Percentiles rank a stretch among this genome's conserved stretches.
Conservation (phyloP, 2,797 vertebrate species). For the Periophthalmus magnuspinnatus region DNA sequence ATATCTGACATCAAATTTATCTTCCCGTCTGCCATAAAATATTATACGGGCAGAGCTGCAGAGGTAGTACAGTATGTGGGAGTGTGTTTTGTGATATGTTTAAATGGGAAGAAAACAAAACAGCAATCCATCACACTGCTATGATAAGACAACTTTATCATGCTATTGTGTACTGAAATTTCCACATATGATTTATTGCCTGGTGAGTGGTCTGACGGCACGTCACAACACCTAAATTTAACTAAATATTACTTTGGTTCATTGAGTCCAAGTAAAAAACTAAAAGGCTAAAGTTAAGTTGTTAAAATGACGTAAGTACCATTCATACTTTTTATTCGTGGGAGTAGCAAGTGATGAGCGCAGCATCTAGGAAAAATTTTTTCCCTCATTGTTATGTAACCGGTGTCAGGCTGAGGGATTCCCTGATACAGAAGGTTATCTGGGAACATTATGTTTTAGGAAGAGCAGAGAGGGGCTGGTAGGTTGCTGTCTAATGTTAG, state of each 20-base stretch:
- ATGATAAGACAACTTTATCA: slow-evolving; percentile 19
- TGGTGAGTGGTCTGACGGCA: slow-evolving; percentile 7
- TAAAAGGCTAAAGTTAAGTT: neutral
- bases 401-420: slow-evolving; percentile 38
- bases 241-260: neutral
- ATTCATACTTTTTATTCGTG: neutral
- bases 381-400: slow-evolving; percentile 44
- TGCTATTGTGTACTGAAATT: slow-evolving; percentile 20
- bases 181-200: neutral
- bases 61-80: neutral
- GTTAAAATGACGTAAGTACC: no score
- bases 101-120: slow-evolving; percentile 26
- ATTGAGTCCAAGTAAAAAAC: neutral
- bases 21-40: neutral
- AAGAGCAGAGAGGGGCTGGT: neutral
- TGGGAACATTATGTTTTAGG: slow-evolving; percentile 33
- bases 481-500: slow-evolving; percentile 4
- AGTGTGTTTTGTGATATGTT: slow-evolving; percentile 1
- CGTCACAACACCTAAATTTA: slow-evolving; percentile 1
- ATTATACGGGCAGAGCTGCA: neutral
- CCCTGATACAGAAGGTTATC: slow-evolving; percentile 44
- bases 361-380: slow-evolving; percentile 16
- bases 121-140: slow-evolving; percentile 18
- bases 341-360: neutral
- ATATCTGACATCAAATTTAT: slow-evolving; percentile 5